These are phyloP conservation scores for Benthosema pterotum DNA, from an alignment of 2,797 vertebrate species.

Conservation along the genomic window DNA sequence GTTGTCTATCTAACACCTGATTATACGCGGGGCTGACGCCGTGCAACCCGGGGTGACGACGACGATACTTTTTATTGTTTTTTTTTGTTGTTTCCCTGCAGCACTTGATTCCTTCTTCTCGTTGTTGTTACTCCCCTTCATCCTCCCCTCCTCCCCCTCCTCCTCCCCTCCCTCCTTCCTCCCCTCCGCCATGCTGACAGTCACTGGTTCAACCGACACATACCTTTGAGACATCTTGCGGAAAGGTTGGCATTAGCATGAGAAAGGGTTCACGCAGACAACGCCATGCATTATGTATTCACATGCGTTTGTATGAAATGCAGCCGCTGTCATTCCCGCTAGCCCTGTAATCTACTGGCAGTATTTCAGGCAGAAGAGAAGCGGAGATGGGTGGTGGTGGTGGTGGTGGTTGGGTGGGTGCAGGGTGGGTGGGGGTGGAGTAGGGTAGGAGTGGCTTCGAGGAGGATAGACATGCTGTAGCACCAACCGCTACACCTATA, in stretches of 20 bases:
- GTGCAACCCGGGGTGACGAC: slow-evolving; percentile 28
- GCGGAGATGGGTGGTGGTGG: slow-evolving; percentile 8
- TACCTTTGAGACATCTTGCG: slow-evolving; percentile 76
- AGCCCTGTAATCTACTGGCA: slow-evolving; percentile 73
- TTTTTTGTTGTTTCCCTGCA: slow-evolving; percentile 31
- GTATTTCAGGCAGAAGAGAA: slow-evolving; percentile 68
- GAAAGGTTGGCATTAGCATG: slow-evolving; percentile 82
- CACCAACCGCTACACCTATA: slow-evolving; percentile 43
- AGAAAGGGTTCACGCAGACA: slow-evolving; percentile 79
- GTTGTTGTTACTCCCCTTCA: background rate
- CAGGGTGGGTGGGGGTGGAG: background rate
- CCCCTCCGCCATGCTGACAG: slow-evolving; percentile 49
- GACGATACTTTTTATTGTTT: no score
- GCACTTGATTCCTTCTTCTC: slow-evolving; percentile 54
- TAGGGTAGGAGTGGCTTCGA: no score
- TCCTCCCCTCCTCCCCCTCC: slow-evolving; percentile 39
- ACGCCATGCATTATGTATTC: slow-evolving; percentile 80
- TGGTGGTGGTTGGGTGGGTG: no score
- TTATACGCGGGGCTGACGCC: slow-evolving; percentile 44
- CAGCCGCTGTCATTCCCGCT: slow-evolving; percentile 73
- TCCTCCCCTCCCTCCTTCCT: slow-evolving; percentile 45
- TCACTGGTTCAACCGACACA: slow-evolving; percentile 43
- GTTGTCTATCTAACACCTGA: slow-evolving; percentile 9
- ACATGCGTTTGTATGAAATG: slow-evolving; percentile 79
- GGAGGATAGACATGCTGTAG: slow-evolving; percentile 45